Conservation (phyloP, 2,888 invertebrate genomes). For the Salticus scenicus region DNA sequence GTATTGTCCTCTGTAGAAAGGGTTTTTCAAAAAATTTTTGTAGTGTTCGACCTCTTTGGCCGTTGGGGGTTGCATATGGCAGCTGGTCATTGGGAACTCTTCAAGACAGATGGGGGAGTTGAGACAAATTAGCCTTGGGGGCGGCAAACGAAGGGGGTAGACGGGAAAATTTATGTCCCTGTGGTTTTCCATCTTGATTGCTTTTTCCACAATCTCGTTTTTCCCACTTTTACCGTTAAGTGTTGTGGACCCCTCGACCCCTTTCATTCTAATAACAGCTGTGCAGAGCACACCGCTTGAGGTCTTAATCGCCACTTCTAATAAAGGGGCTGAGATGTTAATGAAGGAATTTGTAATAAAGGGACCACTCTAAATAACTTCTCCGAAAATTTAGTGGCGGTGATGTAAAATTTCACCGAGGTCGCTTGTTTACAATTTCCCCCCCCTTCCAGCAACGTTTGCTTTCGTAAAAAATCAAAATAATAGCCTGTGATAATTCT, state of each 20-base stretch:
- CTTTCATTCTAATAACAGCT: conserved; percentile 59
- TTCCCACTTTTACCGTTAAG: conserved; percentile 65
- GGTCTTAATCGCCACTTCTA: conserved; percentile 56
- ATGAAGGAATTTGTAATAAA: conserved; percentile 46
- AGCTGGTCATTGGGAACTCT: conserved; percentile 54
- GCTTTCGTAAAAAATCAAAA: no score
- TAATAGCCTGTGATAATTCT: no score
- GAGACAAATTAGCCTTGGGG: conserved; percentile 63
- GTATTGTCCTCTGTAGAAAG: conserved; percentile 44
- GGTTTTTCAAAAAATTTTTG: conserved; percentile 49
- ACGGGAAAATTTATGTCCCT: conserved; percentile 65
- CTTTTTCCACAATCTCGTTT: conserved; percentile 58
- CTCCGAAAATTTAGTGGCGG: no score
- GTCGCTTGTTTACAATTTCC: no score
- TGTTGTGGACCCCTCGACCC: conserved; percentile 36
- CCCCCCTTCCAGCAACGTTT: no score
- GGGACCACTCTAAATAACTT: no score
- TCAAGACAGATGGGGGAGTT: conserved; percentile 68
- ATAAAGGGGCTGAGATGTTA: conserved; percentile 29
- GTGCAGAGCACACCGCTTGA: conserved; percentile 53
- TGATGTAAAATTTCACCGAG: no score
- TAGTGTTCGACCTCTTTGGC: conserved; percentile 25
- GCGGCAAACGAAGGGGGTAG: not conserved
- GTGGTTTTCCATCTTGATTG: conserved; percentile 63
- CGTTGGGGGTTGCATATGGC: conserved; percentile 51